phyloP scores from a whole-genome alignment of 2,797 vertebrate species.

The Phalloptychus januarius region DNA sequence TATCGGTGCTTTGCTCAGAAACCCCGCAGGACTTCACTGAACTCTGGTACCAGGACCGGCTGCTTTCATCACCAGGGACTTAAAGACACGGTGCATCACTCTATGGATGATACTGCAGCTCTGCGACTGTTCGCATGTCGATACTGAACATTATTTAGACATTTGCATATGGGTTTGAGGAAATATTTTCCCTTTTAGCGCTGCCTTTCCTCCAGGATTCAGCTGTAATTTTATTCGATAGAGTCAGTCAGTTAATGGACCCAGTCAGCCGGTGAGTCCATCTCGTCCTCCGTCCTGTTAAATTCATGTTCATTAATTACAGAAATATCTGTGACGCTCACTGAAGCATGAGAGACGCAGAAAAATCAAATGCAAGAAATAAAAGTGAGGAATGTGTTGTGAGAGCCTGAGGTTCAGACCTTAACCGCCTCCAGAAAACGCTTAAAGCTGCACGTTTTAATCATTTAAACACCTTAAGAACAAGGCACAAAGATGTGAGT shows the following conservation, averaged over 20 bases:
- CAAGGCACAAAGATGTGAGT: not conserved
- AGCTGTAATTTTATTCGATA: not conserved
- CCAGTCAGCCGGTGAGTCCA: not conserved
- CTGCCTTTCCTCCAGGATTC: not conserved
- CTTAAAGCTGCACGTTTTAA: not conserved
- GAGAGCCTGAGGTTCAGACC: not conserved
- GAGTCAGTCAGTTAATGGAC: not conserved
- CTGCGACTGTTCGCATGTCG: not conserved
- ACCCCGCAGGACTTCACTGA: conserved; percentile 17
- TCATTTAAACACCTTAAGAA: not conserved
- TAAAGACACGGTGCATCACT: too few relatives aligned
- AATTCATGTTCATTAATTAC: not conserved
- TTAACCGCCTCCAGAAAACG: not conserved
- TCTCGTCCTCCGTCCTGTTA: not conserved
- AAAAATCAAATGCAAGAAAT: not conserved
- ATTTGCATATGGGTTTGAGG: not conserved
- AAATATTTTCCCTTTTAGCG: not conserved
- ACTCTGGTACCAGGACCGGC: not conserved
- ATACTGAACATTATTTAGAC: not conserved
- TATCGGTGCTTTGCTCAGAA: not conserved
- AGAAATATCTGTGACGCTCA: not conserved
- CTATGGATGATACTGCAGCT: not conserved
- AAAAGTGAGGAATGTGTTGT: not conserved
- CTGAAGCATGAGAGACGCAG: not conserved
- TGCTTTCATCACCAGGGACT: not conserved